Evolutionary conservation across 2,797 vertebrate species (phyloP).

Genomic region (Cirrhinus mrigala): DNA sequence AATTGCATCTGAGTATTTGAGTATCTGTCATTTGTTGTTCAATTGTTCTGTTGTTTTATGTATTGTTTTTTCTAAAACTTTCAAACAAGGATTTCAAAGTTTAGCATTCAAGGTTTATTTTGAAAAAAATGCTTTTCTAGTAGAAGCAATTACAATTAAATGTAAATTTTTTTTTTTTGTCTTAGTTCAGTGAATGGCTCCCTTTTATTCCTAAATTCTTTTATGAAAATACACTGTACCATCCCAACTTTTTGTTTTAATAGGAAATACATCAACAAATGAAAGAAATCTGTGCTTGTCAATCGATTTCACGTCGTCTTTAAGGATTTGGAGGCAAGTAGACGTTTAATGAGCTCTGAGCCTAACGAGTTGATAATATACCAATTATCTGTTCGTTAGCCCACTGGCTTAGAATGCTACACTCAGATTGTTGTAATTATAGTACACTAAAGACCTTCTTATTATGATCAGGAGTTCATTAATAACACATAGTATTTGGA

Average conservation of each 20-base stretch:
- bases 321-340: conserved; percentile 27
- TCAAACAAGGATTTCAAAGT: neutral
- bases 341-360: conserved; percentile 27
- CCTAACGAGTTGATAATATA: conserved; percentile 33
- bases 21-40: too few species aligned
- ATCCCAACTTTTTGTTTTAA: neutral
- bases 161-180: neutral
- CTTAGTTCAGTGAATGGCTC: neutral
- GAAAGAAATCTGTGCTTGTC: conserved; percentile 5
- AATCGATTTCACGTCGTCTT: conserved; percentile 22
- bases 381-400: conserved; percentile 43
- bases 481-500: conserved; percentile 2
- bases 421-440: conserved; percentile 35
- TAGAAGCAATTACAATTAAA: neutral
- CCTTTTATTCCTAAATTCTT: neutral
- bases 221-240: neutral
- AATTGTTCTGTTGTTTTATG: neutral
- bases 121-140: neutral
- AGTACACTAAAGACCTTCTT: conserved; percentile 1
- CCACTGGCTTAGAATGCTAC: conserved; percentile 16
- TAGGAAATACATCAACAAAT: conserved; percentile 7
- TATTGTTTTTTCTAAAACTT: neutral
- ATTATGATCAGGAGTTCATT: conserved; percentile 5
- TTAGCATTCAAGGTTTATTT: neutral
- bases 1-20: too few species aligned